Base-by-base conservation (phyloP, 2,113 vertebrate species). In the Hippopotamus amphibius region DNA sequence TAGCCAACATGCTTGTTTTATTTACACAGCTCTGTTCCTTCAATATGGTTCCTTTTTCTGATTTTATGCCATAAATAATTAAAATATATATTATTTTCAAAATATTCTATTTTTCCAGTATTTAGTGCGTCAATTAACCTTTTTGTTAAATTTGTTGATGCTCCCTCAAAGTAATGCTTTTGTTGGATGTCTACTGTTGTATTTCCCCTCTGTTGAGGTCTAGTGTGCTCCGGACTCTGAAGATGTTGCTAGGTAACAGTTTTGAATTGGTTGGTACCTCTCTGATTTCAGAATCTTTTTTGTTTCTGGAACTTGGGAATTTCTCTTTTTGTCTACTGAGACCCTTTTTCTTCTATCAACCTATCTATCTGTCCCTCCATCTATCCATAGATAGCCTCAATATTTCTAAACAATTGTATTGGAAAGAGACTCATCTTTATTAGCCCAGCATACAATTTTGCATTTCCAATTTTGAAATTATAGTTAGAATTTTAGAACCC, bases 1-100 rank as follows among this genome's bases (percentile, higher is more conserved):
- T 59, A 93, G 21, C 10, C 50, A 69, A 28, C 6, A 55, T 46
- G 9, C 41, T 72, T 80, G 22, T 68, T 79, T 74, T 74, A 92
- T 63, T 74, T 53, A 53, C 8, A 63, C 3, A 63, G 8, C n/a
- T 63, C 33, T 63, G n/a, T 55, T 46, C 9, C 24, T 74, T 65
- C 66, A 48, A 12, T 74, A 48, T 66, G 30, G 30, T 74, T 81
- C 15, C 19, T 88, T 10, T 74, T 57, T 65, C 19, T 55, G 30
- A 81, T 66, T 48, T 57, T 33, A 48, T 48, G 17, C 24, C 30
- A 88, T 95, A 79, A 95, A 95, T 79, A 82, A 82, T 74, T 37
- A 72, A 95, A 92, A 55, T 24, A 41, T 19, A 15, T 14, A 7
- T 50, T 6, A 7, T 69, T 82, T 72, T 48, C 14, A 66, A 88